phyloP scores from a whole-genome alignment of 2,888 invertebrate genomes.

The Lasioglossum malachurum region DNA sequence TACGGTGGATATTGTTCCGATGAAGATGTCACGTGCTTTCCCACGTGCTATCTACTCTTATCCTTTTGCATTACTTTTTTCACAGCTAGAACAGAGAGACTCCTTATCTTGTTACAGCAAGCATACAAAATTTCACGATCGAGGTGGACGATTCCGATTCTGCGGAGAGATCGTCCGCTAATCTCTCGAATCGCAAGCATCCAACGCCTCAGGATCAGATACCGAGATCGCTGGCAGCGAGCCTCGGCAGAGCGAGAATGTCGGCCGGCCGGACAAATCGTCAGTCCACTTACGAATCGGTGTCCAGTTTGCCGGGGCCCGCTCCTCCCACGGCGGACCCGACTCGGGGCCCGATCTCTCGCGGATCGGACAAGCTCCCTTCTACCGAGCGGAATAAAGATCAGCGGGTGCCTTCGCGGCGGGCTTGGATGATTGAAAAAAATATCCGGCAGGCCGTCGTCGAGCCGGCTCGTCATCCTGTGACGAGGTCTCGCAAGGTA shows the following conservation, averaged over 20 bases:
- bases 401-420: constrained; percentile 52
- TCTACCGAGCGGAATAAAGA: constrained; percentile 46
- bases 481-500: constrained; percentile 58
- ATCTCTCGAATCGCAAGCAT: neutral
- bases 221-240: neutral
- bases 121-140: no score
- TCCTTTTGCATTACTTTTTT: neutral
- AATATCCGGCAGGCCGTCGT: constrained; percentile 57
- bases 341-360: constrained; percentile 26
- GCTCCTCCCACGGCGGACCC: constrained; percentile 23
- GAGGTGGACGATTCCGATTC: neutral
- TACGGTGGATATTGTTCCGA: neutral
- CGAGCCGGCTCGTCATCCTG: constrained; percentile 37
- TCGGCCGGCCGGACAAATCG: constrained; percentile 47
- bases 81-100: neutral
- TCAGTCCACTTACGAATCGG: constrained; percentile 46
- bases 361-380: constrained; percentile 25
- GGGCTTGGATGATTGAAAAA: constrained; percentile 74
- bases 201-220: neutral
- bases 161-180: neutral
- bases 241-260: neutral
- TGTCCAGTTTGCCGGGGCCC: constrained; percentile 24
- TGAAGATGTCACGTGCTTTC: neutral
- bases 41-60: neutral
- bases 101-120: no score